Percentiles rank a stretch among this genome's conserved stretches.
phyloP scores from a whole-genome alignment of 2,888 invertebrate species.

The Polydesmus complanatus region DNA sequence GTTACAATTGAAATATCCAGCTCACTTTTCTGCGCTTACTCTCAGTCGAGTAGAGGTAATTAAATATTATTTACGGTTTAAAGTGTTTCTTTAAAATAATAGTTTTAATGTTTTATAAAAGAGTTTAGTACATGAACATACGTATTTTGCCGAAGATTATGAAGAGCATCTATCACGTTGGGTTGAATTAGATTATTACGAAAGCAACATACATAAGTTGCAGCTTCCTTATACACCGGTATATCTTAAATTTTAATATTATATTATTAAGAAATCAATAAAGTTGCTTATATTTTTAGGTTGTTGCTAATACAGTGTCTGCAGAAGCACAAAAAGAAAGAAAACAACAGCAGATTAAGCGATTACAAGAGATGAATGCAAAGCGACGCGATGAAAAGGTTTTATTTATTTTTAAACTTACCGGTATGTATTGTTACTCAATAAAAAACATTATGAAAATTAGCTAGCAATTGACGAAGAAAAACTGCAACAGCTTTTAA shows the following conservation, averaged over 20 bases:
- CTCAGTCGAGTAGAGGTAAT: constrained; percentile 63
- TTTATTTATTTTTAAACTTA: constrained; percentile 9
- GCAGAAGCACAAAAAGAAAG: constrained; percentile 56
- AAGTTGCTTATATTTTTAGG: constrained; percentile 11
- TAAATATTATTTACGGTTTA: not conserved
- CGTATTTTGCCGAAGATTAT: constrained; percentile 63
- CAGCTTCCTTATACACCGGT: constrained; percentile 62
- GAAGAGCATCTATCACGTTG: constrained; percentile 62
- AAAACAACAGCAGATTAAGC: constrained; percentile 66
- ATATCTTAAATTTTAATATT: not conserved
- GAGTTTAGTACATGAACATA: constrained; percentile 68
- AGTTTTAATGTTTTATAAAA: constrained; percentile 25
- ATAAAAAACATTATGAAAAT: constrained; percentile 17
- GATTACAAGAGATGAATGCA: constrained; percentile 78
- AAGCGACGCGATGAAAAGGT: constrained; percentile 71
- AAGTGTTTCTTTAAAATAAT: not conserved
- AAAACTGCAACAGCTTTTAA: constrained; percentile 57
- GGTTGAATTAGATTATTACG: constrained; percentile 59
- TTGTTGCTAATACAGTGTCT: constrained; percentile 24
- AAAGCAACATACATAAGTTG: constrained; percentile 63
- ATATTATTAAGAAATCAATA: not conserved
- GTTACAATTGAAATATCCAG: constrained; percentile 83
- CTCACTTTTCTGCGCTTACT: constrained; percentile 74
- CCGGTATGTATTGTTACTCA: not conserved
- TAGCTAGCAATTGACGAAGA: constrained; percentile 75